phyloP scores from a whole-genome alignment of 2,797 vertebrate genomes.

The Myripristis jacobus region DNA sequence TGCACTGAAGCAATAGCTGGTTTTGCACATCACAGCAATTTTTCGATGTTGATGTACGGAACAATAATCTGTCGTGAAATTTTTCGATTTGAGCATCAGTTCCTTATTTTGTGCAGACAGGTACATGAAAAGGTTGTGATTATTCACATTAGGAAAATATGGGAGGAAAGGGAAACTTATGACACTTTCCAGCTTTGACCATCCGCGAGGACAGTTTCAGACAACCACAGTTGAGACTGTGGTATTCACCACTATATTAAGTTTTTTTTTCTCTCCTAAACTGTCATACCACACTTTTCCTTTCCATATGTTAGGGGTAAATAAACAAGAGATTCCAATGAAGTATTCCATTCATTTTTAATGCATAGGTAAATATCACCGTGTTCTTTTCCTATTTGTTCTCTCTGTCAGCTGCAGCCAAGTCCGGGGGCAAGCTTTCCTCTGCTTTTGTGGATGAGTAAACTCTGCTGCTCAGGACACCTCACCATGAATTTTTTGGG shows the following conservation, averaged over 20 bases:
- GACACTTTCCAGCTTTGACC: constrained; percentile 68
- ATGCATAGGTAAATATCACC: constrained; percentile 70
- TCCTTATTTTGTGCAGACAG: constrained; percentile 33
- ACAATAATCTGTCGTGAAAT: neutral
- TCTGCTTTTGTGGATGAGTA: constrained; percentile 48
- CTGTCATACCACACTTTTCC: constrained; percentile 62
- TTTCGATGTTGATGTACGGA: neutral
- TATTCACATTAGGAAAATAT: constrained; percentile 61
- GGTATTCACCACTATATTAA: constrained; percentile 53
- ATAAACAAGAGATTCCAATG: constrained; percentile 64
- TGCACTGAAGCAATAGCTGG: neutral
- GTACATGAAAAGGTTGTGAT: constrained; percentile 45
- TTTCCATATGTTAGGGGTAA: constrained; percentile 68
- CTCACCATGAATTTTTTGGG: constrained; percentile 52
- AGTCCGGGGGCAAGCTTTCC: constrained; percentile 48
- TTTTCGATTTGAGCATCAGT: constrained; percentile 35
- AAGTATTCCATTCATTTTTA: constrained; percentile 73
- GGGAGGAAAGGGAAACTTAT: constrained; percentile 43
- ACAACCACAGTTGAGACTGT: constrained; percentile 43
- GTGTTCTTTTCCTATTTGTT: constrained; percentile 73
- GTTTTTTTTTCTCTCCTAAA: constrained; percentile 41
- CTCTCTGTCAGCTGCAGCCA: constrained; percentile 54
- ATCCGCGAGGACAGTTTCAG: constrained; percentile 63
- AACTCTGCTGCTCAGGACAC: constrained; percentile 45
- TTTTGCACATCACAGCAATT: neutral